Percentiles rank a stretch among this genome's conserved stretches.
Evolutionary conservation across 2,888 invertebrate genomes (phyloP).

Genomic region (Macrosoma leucophasiata): DNA sequence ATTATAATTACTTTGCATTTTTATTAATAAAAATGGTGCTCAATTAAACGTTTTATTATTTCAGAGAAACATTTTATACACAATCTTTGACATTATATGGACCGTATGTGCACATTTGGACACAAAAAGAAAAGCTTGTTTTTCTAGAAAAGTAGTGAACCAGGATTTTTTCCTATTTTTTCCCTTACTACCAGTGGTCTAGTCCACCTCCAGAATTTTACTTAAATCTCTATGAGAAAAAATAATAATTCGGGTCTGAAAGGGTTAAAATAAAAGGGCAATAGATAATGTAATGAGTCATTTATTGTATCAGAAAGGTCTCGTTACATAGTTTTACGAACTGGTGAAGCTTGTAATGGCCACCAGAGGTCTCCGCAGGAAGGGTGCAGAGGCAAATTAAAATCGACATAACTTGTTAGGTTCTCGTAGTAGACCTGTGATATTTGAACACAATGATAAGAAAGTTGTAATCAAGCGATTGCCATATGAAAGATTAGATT

Average conservation of each 20-base stretch:
- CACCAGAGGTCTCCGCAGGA: too few relatives aligned
- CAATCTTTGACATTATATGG: conserved; percentile 13
- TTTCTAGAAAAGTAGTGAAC: conserved; percentile 13
- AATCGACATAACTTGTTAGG: too few relatives aligned
- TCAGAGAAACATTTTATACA: conserved; percentile 9
- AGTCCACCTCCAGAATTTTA: conserved; percentile 13
- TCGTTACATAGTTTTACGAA: too few relatives aligned
- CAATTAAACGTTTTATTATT: conserved; percentile 13
- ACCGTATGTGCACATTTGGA: conserved; percentile 23
- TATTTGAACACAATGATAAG: too few relatives aligned
- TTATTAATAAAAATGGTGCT: conserved; percentile 17
- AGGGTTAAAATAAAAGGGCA: too few relatives aligned
- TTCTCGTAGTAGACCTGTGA: too few relatives aligned
- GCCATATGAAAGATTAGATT: too few relatives aligned
- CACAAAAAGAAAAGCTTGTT: conserved; percentile 23
- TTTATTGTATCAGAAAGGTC: too few relatives aligned
- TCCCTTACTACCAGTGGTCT: conserved; percentile 12
- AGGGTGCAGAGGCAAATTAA: too few relatives aligned
- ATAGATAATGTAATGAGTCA: too few relatives aligned
- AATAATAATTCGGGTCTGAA: conserved; percentile 21
- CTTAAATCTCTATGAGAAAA: conserved; percentile 16
- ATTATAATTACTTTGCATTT: conserved; percentile 10
- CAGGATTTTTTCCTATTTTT: conserved; percentile 20
- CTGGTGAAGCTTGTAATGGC: too few relatives aligned
- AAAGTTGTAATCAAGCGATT: too few relatives aligned